A percentile compares a stretch with the other conserved stretches of the same genome.
Conservation (phyloP, 2,797 vertebrate genomes). For the Schizopygopsis pylzovi region DNA sequence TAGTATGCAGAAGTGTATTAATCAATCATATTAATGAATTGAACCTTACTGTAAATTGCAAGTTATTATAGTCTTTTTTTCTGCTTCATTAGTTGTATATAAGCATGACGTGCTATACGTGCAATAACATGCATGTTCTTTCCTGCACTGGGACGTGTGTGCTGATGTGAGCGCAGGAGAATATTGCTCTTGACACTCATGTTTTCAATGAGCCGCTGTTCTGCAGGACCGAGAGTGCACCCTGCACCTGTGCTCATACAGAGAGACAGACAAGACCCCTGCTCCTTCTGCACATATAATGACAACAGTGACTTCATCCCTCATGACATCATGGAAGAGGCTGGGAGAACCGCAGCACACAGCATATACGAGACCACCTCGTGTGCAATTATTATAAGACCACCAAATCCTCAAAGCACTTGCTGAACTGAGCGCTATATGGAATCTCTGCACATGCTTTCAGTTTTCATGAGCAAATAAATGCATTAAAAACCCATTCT, state of each 20-base stretch:
- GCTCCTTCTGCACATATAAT: conserved; percentile 44
- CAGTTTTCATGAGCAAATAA: conserved; percentile 35
- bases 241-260: conserved; percentile 43
- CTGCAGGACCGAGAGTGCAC: background rate
- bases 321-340: conserved; percentile 61
- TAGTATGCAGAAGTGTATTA: no score
- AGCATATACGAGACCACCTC: conserved; percentile 11
- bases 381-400: conserved; percentile 18
- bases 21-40: background rate
- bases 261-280: conserved; percentile 39
- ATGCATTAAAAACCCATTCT: conserved; percentile 28
- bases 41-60: background rate
- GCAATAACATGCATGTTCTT: conserved; percentile 9
- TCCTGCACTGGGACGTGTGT: background rate
- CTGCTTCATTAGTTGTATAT: background rate
- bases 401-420: conserved; percentile 20
- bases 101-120: background rate
- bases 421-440: background rate
- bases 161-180: background rate
- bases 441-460: conserved; percentile 29
- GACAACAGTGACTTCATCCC: conserved; percentile 59
- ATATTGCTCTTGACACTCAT: conserved; percentile 40
- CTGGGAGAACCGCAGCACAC: conserved; percentile 12
- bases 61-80: background rate
- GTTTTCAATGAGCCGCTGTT: conserved; percentile 11